Conservation (phyloP, 2,797 vertebrate genomes). For the Glyptemys insculpta region DNA sequence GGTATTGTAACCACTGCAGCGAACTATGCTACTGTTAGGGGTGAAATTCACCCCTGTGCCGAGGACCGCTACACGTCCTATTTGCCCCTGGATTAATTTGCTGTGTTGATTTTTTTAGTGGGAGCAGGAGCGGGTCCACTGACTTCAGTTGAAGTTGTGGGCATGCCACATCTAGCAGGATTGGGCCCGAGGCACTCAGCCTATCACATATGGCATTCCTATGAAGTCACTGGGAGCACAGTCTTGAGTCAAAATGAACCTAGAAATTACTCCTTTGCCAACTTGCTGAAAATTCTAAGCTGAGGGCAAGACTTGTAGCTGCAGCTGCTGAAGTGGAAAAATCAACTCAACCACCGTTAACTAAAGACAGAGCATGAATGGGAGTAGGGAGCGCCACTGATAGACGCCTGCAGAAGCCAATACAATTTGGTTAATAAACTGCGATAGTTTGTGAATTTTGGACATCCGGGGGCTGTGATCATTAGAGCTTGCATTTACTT, state of each 20-base stretch:
- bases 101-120: not conserved
- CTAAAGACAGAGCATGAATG: not conserved
- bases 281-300: constrained; percentile 6
- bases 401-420: not conserved
- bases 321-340: constrained; percentile 18
- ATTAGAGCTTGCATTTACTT: not conserved
- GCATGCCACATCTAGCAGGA: not conserved
- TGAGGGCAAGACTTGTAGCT: constrained; percentile 17
- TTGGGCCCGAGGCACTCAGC: not conserved
- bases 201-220: rapidly evolving
- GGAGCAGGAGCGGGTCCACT: not conserved
- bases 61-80: not conserved
- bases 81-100: not conserved
- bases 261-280: not conserved
- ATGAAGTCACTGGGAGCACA: not conserved
- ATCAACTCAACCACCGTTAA: not conserved
- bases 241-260: not conserved
- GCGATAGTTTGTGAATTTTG: not conserved
- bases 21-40: not conserved
- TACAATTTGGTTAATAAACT: not conserved
- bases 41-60: not conserved
- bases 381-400: not conserved
- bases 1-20: not conserved
- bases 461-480: not conserved
- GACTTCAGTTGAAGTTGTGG: not conserved